These are phyloP conservation scores for Mareca strepera DNA, from an alignment of 2,797 vertebrate species.

Conservation along the genomic window DNA sequence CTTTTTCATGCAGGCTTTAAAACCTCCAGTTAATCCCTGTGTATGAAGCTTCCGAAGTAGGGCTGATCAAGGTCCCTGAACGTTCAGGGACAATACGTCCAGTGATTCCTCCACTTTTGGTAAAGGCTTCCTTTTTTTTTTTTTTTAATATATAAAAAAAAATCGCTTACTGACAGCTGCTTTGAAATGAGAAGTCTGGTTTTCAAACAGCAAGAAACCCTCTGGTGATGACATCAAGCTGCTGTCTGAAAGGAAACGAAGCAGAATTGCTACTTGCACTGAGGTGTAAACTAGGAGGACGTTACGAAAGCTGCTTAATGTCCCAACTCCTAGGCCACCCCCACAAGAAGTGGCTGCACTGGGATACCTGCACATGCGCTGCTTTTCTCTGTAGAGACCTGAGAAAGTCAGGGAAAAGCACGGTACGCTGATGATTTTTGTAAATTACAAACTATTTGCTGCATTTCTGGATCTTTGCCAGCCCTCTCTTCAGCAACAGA, in stretches of 20 bases:
- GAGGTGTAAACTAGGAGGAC: neutral
- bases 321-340: neutral
- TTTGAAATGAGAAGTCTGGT: neutral
- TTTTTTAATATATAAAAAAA: too few species aligned
- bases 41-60: constrained; percentile 6
- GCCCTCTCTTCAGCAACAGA: neutral
- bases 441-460: neutral
- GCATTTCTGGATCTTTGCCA: neutral
- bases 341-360: neutral
- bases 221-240: neutral
- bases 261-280: neutral
- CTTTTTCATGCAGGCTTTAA: neutral
- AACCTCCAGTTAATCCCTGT: constrained; percentile 28
- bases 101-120: neutral
- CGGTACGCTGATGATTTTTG: neutral
- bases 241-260: neutral
- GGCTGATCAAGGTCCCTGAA: neutral
- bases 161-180: neutral
- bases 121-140: neutral
- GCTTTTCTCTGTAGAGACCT: neutral
- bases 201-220: neutral
- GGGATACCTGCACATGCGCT: neutral
- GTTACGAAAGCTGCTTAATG: neutral
- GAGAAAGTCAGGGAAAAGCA: neutral
- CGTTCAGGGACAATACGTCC: neutral